Evolutionary conservation across 2,113 vertebrate genomes (phyloP).

Genomic region (Microtus pennsylvanicus): DNA sequence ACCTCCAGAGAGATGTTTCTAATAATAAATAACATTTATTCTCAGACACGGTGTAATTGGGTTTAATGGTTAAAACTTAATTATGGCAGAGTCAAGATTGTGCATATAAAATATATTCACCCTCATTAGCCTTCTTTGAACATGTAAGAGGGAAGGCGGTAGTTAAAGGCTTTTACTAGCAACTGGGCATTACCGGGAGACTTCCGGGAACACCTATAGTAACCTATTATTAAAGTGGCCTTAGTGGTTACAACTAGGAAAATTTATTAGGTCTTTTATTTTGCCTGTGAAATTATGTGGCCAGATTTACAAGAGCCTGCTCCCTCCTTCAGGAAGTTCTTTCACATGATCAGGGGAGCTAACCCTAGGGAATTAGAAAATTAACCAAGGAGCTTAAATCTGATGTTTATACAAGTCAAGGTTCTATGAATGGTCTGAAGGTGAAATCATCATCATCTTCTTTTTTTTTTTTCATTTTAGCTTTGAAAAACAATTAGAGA

Average conservation of each 20-base stretch:
- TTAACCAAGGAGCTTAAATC: not conserved
- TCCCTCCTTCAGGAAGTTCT: not conserved
- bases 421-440: not conserved
- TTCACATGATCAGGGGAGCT: slow-evolving; percentile 1
- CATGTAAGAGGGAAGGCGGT: not conserved
- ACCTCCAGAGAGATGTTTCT: not conserved
- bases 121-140: not conserved
- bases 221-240: not conserved
- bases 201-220: not conserved
- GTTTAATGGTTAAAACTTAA: slow-evolving; percentile 3
- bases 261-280: slow-evolving; percentile 41
- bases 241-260: not conserved
- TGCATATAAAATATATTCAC: slow-evolving; percentile 23
- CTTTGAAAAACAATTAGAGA: not conserved
- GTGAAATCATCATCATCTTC: not conserved
- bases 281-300: not conserved
- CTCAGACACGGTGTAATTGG: not conserved
- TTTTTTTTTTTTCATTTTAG: not conserved
- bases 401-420: not conserved
- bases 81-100: not conserved
- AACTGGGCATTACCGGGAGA: not conserved
- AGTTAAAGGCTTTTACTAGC: not conserved
- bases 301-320: not conserved
- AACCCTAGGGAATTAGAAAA: not conserved
- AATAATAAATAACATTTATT: not conserved